These are phyloP conservation scores for Temnothorax rugatulus DNA, from an alignment of 2,888 invertebrate genomes.

Conservation along the genomic window DNA sequence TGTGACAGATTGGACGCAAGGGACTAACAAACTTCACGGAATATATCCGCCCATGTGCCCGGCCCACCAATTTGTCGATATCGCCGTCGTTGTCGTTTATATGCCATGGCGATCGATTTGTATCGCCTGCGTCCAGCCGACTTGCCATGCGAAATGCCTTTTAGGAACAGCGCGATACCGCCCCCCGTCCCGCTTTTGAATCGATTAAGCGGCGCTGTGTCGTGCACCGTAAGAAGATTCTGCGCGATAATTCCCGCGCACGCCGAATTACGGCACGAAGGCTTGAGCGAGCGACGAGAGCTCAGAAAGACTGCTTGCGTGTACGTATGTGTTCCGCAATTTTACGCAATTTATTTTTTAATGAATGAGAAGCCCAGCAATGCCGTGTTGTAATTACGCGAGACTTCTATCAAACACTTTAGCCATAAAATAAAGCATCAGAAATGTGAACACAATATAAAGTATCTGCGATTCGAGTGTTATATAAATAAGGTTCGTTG, in stretches of 20 bases:
- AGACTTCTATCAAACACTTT: constrained; percentile 6
- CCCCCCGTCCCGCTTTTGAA: constrained; percentile 27
- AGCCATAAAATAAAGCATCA: neutral
- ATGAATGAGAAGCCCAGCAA: neutral
- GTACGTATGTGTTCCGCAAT: constrained; percentile 30
- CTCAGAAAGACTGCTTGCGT: neutral
- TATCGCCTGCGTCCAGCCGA: constrained; percentile 45
- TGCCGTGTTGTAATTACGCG: neutral
- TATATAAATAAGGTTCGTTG: neutral
- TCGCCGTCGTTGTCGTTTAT: constrained; percentile 67
- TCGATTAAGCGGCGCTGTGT: constrained; percentile 44
- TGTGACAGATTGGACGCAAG: constrained; percentile 79
- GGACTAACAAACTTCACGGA: constrained; percentile 77
- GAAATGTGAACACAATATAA: neutral
- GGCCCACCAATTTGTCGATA: constrained; percentile 80
- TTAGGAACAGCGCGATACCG: constrained; percentile 20
- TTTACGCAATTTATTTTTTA: constrained; percentile 35
- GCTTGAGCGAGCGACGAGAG: neutral
- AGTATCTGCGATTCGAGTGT: neutral
- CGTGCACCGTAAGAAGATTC: constrained; percentile 41
- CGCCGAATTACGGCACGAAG: constrained; percentile 34
- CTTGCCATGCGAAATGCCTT: constrained; percentile 37
- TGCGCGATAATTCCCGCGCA: constrained; percentile 38
- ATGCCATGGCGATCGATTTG: constrained; percentile 66
- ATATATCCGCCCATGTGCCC: constrained; percentile 70